Base-by-base conservation (phyloP, 1,140 invertebrate species). In the Diachasmimorpha longicaudata region DNA sequence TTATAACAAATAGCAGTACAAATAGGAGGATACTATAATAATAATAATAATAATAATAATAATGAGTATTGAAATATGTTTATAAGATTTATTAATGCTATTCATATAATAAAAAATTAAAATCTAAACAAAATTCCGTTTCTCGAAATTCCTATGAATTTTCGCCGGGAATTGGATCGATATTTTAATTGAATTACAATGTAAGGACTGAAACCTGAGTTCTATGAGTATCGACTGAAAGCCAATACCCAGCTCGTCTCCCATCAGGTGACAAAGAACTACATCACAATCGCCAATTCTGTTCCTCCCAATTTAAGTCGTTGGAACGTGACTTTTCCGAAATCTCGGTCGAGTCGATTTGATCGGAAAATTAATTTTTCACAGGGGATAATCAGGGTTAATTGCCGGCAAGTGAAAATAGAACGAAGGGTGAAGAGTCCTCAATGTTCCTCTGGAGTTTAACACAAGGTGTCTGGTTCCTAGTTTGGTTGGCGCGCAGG, bases 101-200 rank as follows among this genome's bases (percentile, higher is more conserved):
- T n/a, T n/a, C n/a, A n/a, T n/a, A n/a, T n/a, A n/a, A n/a, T n/a
- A n/a, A n/a, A n/a, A n/a, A n/a, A n/a, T n/a, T n/a, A n/a, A n/a
- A n/a, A 31, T 31, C 31, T 6, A 31, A 31, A 31, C 31, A 31
- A 31, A 31, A 55, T 55, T 55, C 14, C 8, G 1, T 9, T 16
- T 9, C 6, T 55, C 10, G 1, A 21, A 19, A 14, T 31, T 63
- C 8, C 9, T 31, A 13, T 63, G 23, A 63, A 63, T 25, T 63
- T 25, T 25, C 23, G 2, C 23, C 1, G 0, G 2, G 21, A 10
- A 9, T 9, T 36, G 6, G 58, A 63, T 74, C 72, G 63, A 74
- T 74, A 74, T 68, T 74, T 48, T 68, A 74, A 74, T 74, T 74
- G 39, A 74, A 68, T 74, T 74, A 74, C 36, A 74, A 46, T 68